Conservation (phyloP, 2,888 invertebrate genomes). For the Dichetophora obliterata region DNA sequence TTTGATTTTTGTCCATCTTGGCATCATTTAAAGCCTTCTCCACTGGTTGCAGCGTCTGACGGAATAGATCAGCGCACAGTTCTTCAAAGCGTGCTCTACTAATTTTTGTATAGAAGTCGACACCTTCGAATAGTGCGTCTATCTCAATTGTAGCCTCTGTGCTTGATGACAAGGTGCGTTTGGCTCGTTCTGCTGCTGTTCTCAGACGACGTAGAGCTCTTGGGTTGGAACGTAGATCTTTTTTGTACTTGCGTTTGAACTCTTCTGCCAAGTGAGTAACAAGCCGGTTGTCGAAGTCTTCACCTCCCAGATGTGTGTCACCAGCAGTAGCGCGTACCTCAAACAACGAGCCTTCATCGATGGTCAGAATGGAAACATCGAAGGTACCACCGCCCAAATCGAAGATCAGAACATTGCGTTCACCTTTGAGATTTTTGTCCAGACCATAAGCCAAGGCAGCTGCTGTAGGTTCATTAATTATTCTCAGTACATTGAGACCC, state of each 20-base stretch:
- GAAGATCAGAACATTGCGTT: slow-evolving; percentile 82
- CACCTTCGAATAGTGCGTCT: slow-evolving; percentile 79
- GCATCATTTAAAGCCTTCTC: slow-evolving; percentile 84
- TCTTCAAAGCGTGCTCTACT: slow-evolving; percentile 84
- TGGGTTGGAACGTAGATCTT: slow-evolving; percentile 76
- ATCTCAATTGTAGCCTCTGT: slow-evolving; percentile 83
- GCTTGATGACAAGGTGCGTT: slow-evolving; percentile 83
- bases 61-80: slow-evolving; percentile 79
- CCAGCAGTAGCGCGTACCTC: slow-evolving; percentile 94
- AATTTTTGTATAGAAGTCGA: slow-evolving; percentile 80
- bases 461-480: slow-evolving; percentile 93
- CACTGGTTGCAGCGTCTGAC: slow-evolving; percentile 81
- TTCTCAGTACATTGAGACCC: slow-evolving; percentile 89
- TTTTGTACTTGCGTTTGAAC: slow-evolving; percentile 83
- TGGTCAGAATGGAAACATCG: slow-evolving; percentile 94
- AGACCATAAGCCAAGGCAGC: slow-evolving; percentile 93
- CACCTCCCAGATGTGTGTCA: slow-evolving; percentile 92
- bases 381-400: slow-evolving; percentile 85
- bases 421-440: slow-evolving; percentile 85
- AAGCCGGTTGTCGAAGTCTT: slow-evolving; percentile 90
- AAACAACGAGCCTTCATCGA: slow-evolving; percentile 88
- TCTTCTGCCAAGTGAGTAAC: slow-evolving; percentile 88
- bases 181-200: slow-evolving; percentile 83
- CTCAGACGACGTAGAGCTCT: slow-evolving; percentile 78
- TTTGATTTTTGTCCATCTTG: slow-evolving; percentile 81